phyloP scores from a whole-genome alignment of 53 echinoderm and acorn worm species.

The Crossaster papposus region DNA sequence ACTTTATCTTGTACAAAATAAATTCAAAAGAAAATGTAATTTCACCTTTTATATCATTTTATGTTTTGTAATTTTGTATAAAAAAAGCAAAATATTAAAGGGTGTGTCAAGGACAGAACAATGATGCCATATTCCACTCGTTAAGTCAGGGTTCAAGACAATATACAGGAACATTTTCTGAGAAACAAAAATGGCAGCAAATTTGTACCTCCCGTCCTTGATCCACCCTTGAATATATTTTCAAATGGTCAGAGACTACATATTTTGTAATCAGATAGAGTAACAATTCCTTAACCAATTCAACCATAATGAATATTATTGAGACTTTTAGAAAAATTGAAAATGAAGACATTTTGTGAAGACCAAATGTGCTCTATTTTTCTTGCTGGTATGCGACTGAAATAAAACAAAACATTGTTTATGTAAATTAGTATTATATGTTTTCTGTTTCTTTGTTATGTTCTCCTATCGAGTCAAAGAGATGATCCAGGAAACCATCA shows the following conservation, averaged over 20 bases:
- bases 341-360: constrained; percentile 18
- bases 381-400: constrained; percentile 46
- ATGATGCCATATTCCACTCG: background rate
- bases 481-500: background rate
- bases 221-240: constrained; percentile 15
- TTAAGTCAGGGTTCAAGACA: background rate
- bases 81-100: background rate
- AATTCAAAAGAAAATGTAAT: background rate
- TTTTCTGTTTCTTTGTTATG: background rate
- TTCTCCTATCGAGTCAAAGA: background rate
- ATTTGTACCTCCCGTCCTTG: background rate
- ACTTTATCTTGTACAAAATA: background rate
- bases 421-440: background rate
- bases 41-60: background rate
- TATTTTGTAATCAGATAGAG: constrained; percentile 14
- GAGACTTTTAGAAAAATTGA: background rate
- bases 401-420: constrained; percentile 38
- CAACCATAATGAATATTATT: background rate
- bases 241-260: constrained; percentile 3
- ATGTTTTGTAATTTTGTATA: background rate
- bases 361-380: constrained; percentile 2
- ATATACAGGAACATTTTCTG: no score
- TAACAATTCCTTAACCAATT: background rate
- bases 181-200: background rate
- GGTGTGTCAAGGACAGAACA: background rate